These are phyloP conservation scores for Neocrepidodera transversa DNA, from an alignment of 2,888 invertebrate genomes.

Conservation along the genomic window DNA sequence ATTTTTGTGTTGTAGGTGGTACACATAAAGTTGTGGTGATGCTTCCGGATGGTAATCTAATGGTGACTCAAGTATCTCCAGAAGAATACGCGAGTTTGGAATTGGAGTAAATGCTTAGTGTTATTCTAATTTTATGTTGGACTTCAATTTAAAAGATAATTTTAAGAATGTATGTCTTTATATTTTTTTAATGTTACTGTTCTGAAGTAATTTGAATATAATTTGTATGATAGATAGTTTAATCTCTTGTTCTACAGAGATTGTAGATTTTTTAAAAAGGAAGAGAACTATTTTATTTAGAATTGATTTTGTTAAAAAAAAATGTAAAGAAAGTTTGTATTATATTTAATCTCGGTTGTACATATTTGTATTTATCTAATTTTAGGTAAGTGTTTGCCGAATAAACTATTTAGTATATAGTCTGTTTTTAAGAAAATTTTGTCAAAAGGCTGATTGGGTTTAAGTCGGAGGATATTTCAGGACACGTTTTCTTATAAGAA, in stretches of 20 bases:
- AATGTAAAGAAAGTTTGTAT: constrained; percentile 38
- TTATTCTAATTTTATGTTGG: neutral
- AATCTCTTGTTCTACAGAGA: constrained; percentile 20
- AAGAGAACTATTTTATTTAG: constrained; percentile 7
- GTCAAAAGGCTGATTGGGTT: neutral
- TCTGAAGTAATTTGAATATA: constrained; percentile 10
- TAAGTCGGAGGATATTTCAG: too few species aligned
- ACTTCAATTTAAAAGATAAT: constrained; percentile 6
- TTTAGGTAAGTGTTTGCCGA: constrained; percentile 32
- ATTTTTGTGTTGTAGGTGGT: constrained; percentile 68
- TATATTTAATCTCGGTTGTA: constrained; percentile 38
- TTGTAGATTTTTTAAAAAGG: constrained; percentile 9
- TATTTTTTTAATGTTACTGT: constrained; percentile 3
- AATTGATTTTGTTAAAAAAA: too few species aligned
- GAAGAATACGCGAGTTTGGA: constrained; percentile 78
- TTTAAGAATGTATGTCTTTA: constrained; percentile 21
- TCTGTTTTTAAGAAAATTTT: constrained; percentile 18
- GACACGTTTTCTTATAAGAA: too few species aligned
- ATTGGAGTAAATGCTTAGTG: constrained; percentile 52
- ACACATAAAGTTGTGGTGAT: constrained; percentile 84
- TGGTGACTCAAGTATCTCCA: constrained; percentile 87
- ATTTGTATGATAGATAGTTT: constrained; percentile 29
- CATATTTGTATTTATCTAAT: constrained; percentile 41
- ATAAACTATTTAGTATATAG: constrained; percentile 38
- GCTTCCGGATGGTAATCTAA: constrained; percentile 83